Evolutionary conservation across 2,888 invertebrate genomes (phyloP).

Genomic region (Microchrysa polita): DNA sequence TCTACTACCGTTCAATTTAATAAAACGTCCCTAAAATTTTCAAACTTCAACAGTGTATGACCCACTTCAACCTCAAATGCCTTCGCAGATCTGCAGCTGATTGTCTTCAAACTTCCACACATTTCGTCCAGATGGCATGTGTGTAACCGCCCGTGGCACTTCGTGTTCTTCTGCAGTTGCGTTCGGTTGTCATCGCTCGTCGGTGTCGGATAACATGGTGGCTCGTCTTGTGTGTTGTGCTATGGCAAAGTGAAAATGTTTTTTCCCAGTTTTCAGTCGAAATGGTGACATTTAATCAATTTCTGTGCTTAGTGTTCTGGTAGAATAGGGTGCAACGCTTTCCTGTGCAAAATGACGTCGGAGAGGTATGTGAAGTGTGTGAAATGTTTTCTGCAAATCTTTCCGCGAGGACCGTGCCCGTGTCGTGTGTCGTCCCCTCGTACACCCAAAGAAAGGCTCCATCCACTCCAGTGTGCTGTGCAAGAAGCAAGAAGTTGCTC

Average conservation of each 20-base stretch:
- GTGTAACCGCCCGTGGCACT: too few species aligned
- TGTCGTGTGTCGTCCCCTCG: background rate
- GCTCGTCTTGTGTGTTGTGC: constrained; percentile 18
- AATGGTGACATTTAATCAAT: constrained; percentile 8
- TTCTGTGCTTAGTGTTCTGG: constrained; percentile 16
- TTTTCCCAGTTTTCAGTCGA: constrained; percentile 36
- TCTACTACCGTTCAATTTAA: too few species aligned
- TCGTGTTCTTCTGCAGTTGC: constrained; percentile 25
- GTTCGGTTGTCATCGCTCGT: constrained; percentile 6
- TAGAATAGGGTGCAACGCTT: background rate
- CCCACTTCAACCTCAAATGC: too few species aligned
- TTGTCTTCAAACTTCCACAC: too few species aligned
- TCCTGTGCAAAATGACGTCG: constrained; percentile 29
- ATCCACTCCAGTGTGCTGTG: too few species aligned
- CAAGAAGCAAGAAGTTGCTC: background rate
- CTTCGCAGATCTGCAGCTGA: too few species aligned
- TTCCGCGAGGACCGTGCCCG: background rate
- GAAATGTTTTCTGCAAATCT: background rate
- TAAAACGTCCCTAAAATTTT: too few species aligned
- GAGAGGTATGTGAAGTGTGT: constrained; percentile 33
- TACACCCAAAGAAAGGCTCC: too few species aligned
- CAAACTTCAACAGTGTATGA: too few species aligned
- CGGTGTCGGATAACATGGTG: constrained; percentile 40
- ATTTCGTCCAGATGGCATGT: too few species aligned
- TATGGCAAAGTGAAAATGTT: constrained; percentile 28